phyloP scores from a whole-genome alignment of 2,888 invertebrate genomes.

The Noctua fimbriata region DNA sequence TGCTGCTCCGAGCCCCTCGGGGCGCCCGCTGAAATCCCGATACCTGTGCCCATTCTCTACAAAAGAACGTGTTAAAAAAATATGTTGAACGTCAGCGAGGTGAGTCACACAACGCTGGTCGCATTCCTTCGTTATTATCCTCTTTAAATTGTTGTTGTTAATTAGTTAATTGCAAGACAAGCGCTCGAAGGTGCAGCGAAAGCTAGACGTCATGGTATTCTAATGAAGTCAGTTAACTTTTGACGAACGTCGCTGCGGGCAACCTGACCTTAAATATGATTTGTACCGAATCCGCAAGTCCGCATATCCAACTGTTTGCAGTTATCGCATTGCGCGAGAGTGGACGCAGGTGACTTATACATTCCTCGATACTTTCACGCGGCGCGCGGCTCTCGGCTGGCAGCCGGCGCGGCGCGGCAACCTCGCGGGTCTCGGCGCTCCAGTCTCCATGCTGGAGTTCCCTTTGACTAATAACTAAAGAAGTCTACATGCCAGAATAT shows the following conservation, averaged over 20 bases:
- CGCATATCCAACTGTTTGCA: constrained; percentile 1
- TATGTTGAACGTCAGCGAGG: constrained; percentile 18
- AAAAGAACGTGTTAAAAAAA: constrained; percentile 9
- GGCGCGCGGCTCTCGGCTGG: constrained; percentile 5
- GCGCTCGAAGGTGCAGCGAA: constrained; percentile 44
- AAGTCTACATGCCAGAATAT: not conserved
- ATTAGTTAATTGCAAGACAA: constrained; percentile 57
- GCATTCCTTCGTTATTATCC: constrained; percentile 58
- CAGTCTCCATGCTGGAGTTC: not conserved
- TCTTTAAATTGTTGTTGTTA: constrained; percentile 53
- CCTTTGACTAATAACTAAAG: not conserved
- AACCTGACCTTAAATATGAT: constrained; percentile 8
- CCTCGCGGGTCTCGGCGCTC: not conserved
- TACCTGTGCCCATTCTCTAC: not conserved
- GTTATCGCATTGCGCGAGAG: constrained; percentile 53
- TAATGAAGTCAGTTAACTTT: constrained; percentile 4
- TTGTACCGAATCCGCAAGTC: constrained; percentile 2
- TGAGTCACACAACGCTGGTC: constrained; percentile 53
- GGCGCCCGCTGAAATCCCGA: not conserved
- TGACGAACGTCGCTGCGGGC: not conserved
- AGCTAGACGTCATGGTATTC: constrained; percentile 35
- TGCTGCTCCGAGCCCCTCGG: constrained; percentile 1
- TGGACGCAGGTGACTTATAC: constrained; percentile 35
- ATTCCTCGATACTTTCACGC: constrained; percentile 60
- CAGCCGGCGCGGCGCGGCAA: not conserved